Percentiles rank a stretch among this genome's conserved stretches.
These are phyloP conservation scores for Amphimallon solstitiale DNA, from an alignment of 2,888 invertebrate species.

Conservation along the genomic window DNA sequence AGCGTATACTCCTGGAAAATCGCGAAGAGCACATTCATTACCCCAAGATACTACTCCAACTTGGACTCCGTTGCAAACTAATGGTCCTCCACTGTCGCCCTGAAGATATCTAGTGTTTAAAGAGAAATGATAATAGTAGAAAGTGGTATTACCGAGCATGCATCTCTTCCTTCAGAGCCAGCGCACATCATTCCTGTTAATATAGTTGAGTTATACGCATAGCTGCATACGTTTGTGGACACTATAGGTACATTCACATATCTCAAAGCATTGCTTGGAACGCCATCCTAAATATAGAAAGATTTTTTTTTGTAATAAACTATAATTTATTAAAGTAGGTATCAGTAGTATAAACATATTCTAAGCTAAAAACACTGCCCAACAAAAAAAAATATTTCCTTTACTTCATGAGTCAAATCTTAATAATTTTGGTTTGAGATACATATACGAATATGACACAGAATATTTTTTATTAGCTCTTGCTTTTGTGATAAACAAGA, in stretches of 20 bases:
- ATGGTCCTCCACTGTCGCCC: constrained; percentile 48
- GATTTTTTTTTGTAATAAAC: neutral
- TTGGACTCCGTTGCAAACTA: constrained; percentile 43
- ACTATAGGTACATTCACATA: neutral
- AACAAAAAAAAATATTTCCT: no score
- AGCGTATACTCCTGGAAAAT: constrained; percentile 46
- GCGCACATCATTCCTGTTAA: constrained; percentile 10
- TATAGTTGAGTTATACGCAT: neutral
- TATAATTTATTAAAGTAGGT: no score
- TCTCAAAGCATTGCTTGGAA: constrained; percentile 1
- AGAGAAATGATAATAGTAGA: neutral
- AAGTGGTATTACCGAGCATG: neutral
- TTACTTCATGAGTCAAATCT: no score
- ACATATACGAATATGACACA: no score
- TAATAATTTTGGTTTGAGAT: no score
- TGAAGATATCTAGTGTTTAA: constrained; percentile 17
- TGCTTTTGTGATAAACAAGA: no score
- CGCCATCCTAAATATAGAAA: constrained; percentile 11
- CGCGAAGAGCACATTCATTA: constrained; percentile 41
- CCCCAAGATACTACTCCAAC: constrained; percentile 47
- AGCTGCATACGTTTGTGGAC: neutral
- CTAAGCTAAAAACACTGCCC: no score
- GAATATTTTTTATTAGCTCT: no score
- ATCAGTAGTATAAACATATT: no score
- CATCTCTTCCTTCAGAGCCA: constrained; percentile 4